Evolutionary conservation across 2,888 invertebrate species (phyloP), one percentile per base, ranked within the genome.

Genomic region (Lasioglossum lativentre): DNA sequence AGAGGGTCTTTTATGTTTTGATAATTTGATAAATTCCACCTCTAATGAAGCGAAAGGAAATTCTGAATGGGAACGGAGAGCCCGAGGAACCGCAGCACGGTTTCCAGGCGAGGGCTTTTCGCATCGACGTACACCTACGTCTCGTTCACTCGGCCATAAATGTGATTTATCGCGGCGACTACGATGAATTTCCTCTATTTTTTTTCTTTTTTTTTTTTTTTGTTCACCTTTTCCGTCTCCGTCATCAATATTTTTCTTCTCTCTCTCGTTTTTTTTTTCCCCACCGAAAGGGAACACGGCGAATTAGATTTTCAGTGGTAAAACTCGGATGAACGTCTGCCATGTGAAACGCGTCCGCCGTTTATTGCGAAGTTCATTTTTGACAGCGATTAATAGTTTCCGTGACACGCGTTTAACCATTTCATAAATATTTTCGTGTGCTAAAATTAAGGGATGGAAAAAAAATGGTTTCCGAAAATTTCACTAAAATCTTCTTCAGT

Each of bases 131-230:
- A 34, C 30, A 40, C 71, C 19, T 23, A 66, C 34, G 14, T 68
- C 66, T 45, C 75, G 73, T 75, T 63, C 59, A 74, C 30, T 38
- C 42, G 68, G 30, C 80, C 45, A 45, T 74, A 74, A 79, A 82
- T 38, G 52, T 63, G 56, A 79, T 82, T 80, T 82, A 82, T 82
- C 27, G 45, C 10, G 19, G 27, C n/a, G 16, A 27, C 27, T 27
- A 47, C 82, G 59, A 70, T 74, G 56, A 82, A 79, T 74, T 74
- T 68, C 12, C 42, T 30, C 78, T n/a, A 45, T n/a, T 38, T 73
- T 66, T 38, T 72, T 45, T 82, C 34, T n/a, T 2, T 6, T 38
- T 38, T 6, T 4, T 38, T 38, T 5, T 38, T 38, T 38, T 38
- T 4, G 47, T 8, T n/a, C 27, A 45, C 12, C 27, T 23, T n/a